These are phyloP conservation scores for Proterorhinus semilunaris DNA, from an alignment of 2,113 vertebrate species.

Conservation along the genomic window DNA sequence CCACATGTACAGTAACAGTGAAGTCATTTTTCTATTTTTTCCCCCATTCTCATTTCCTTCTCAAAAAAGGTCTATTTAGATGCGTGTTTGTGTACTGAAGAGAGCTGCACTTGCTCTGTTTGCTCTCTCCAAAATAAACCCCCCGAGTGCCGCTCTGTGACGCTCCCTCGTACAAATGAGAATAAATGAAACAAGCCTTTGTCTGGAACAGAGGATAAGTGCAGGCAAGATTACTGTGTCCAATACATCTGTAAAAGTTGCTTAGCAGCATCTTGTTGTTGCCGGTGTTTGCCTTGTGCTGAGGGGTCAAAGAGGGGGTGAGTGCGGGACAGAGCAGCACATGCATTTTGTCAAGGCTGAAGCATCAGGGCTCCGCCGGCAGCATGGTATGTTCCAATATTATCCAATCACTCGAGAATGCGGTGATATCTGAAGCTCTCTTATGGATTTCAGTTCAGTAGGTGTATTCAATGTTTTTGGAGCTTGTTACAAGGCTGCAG, in stretches of 20 bases:
- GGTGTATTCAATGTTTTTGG: too few species aligned
- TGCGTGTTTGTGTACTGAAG: too few species aligned
- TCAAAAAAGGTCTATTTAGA: too few species aligned
- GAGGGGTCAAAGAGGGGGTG: not conserved
- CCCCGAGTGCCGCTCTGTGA: too few species aligned
- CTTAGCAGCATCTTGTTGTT: slow-evolving; percentile 46
- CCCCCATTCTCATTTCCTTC: too few species aligned
- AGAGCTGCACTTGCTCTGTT: too few species aligned
- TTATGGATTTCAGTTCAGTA: not conserved
- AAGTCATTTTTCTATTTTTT: too few species aligned
- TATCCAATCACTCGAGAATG: not conserved
- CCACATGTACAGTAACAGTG: too few species aligned
- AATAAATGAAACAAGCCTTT: too few species aligned
- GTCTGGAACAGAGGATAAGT: too few species aligned
- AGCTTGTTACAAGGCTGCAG: not conserved
- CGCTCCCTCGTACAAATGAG: too few species aligned
- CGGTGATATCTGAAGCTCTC: not conserved
- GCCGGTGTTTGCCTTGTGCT: slow-evolving; percentile 26
- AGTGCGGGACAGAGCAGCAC: not conserved
- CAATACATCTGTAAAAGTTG: slow-evolving; percentile 12
- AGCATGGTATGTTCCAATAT: not conserved
- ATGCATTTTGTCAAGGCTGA: not conserved
- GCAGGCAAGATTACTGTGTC: not conserved
- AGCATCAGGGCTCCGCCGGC: not conserved
- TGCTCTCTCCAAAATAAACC: too few species aligned